Evolutionary conservation across 2,888 invertebrate species (phyloP).

Genomic region (Hemaris fuciformis): DNA sequence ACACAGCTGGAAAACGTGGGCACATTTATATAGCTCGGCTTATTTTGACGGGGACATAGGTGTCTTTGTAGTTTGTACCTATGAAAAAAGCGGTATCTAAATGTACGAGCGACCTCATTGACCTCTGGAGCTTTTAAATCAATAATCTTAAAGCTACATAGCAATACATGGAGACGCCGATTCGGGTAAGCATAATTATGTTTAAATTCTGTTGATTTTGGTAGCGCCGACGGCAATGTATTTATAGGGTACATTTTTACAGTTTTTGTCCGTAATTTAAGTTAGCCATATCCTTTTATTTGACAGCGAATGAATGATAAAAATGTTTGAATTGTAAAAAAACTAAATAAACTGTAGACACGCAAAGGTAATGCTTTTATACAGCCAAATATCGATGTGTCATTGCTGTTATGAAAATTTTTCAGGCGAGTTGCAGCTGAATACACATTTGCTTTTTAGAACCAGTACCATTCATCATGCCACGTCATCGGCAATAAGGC

Average conservation of each 20-base stretch:
- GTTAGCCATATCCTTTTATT: not conserved
- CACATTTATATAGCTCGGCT: no score
- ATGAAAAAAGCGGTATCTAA: no score
- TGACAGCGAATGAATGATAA: no score
- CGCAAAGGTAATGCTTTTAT: not conserved
- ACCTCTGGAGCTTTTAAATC: no score
- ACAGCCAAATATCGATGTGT: not conserved
- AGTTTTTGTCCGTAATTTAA: not conserved
- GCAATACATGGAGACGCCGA: not conserved
- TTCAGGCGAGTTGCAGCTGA: not conserved
- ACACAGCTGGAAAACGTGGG: no score
- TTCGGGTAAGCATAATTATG: not conserved
- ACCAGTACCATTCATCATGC: slow-evolving; percentile 7
- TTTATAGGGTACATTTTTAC: not conserved
- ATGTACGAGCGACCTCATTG: no score
- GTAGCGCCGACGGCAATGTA: not conserved
- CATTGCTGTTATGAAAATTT: not conserved
- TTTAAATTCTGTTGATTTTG: not conserved
- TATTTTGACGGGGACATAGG: no score
- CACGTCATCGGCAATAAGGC: slow-evolving; percentile 8
- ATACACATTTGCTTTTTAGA: not conserved
- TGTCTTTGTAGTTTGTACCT: no score
- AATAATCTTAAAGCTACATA: not conserved
- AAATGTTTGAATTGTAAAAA: no score
- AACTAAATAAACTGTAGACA: no score